These are phyloP conservation scores for Rhinogobio ventralis DNA, from an alignment of 2,797 vertebrate species.

Conservation along the genomic window DNA sequence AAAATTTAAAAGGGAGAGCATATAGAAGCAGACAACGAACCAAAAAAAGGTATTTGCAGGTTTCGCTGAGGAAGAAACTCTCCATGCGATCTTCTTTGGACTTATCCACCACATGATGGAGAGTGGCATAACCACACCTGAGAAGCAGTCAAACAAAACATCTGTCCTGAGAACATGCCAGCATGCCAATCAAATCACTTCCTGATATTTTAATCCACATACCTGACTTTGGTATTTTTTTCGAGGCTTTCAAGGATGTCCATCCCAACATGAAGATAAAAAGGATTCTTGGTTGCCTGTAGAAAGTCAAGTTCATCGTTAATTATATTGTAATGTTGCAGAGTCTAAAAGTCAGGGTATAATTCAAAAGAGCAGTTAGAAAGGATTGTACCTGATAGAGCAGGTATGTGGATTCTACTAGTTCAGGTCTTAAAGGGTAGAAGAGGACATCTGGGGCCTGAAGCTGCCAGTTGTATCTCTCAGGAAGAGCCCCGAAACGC, in stretches of 20 bases:
- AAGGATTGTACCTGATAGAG: conserved; percentile 89
- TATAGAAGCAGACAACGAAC: conserved; percentile 27
- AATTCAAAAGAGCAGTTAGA: neutral
- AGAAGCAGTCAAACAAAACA: neutral
- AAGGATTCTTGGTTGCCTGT: conserved; percentile 98
- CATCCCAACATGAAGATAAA: conserved; percentile 98
- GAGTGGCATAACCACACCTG: conserved; percentile 97
- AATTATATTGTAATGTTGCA: neutral
- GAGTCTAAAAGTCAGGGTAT: neutral
- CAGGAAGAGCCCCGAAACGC: conserved; percentile 95
- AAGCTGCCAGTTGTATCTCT: conserved; percentile 98
- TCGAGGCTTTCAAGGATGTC: conserved; percentile 98
- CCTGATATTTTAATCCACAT: conserved; percentile 55
- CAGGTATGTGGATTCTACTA: conserved; percentile 96
- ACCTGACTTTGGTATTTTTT: conserved; percentile 97
- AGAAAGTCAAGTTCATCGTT: neutral
- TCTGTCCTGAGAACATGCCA: neutral
- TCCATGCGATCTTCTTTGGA: conserved; percentile 99
- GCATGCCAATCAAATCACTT: neutral
- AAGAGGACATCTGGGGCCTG: conserved; percentile 96
- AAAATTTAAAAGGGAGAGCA: neutral
- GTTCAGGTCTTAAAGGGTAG: conserved; percentile 93
- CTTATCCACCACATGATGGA: conserved; percentile 97
- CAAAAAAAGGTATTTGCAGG: conserved; percentile 93
- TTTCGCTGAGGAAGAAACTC: conserved; percentile 99